Evolutionary conservation across 2,888 invertebrate species (phyloP), one percentile per base, ranked within the genome.

Genomic region (Pantelozetes paolii): DNA sequence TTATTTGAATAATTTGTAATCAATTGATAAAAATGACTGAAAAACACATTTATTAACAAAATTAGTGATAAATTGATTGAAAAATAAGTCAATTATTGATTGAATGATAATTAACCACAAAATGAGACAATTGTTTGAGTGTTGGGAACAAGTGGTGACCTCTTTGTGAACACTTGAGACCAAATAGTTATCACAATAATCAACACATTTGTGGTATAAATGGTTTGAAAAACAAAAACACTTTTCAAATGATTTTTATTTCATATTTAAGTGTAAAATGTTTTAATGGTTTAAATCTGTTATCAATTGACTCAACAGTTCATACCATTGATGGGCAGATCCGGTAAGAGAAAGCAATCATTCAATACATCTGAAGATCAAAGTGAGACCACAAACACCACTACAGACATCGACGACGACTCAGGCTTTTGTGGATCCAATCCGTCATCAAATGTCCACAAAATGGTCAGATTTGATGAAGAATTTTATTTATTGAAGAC

Each of bases 391-490:
- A 15, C 30, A 32, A 18, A 2, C 26, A 8, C 18, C 30, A 54
- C 26, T n/a, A 57, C 57, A 57, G 48, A 71, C n/a, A 71, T 71
- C 48, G 71, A 71, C 30, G 71, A 71, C 13, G 71, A 71, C 45
- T 71, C 71, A 1, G 71, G 71, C 3, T 71, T 71, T 54, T 50
- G 71, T 71, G 50, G 54, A 2, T 26, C 28, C 6, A 54, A 71
- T 50, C 28, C 54, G 36, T 50, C 71, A 15, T 54, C 13, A 3
- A 20, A 13, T 8, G 15, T 15, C 30, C 6, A 36, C 48, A 71
- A 71, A 54, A 50, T 71, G 71, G 50, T 50, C 20, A 26, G 32
- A n/a, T 42, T 36, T 71, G 36, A 42, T 26, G 54, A 48, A 11
- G 71, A 71, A 20, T 8, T 36, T 15, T 13, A 28, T 20, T n/a